A percentile compares a stretch with the other conserved stretches of the same genome.
Conservation (phyloP, 2,797 vertebrate species). For the Gastrophryne carolinensis region DNA sequence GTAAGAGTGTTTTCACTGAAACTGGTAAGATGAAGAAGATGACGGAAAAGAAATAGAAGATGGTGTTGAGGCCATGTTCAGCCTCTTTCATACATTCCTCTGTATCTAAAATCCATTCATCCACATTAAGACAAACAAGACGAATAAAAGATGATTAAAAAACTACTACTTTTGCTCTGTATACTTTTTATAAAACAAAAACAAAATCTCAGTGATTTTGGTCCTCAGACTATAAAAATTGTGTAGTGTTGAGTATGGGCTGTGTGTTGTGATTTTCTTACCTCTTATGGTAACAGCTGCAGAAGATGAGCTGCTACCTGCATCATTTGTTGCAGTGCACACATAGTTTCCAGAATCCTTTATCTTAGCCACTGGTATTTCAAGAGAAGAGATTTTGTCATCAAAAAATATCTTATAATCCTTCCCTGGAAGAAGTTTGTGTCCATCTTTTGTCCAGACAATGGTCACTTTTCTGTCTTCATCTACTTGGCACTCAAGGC, state of each 20-base stretch:
- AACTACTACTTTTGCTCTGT: background rate
- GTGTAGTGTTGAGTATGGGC: background rate
- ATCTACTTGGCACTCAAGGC: constrained; percentile 91
- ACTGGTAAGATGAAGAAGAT: background rate
- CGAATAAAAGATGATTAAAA: background rate
- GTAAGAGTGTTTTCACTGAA: constrained; percentile 2
- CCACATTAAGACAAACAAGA: background rate
- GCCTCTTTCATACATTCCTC: background rate
- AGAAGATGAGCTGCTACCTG: constrained; percentile 87
- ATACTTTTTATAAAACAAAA: background rate
- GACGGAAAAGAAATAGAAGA: too few relatives aligned
- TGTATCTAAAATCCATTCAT: background rate
- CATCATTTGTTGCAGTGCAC: constrained; percentile 91
- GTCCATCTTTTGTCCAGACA: constrained; percentile 90
- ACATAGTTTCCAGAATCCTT: constrained; percentile 93
- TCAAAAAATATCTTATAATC: constrained; percentile 94
- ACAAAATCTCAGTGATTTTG: background rate
- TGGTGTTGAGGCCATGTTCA: background rate
- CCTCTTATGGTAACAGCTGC: constrained; percentile 85
- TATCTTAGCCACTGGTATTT: constrained; percentile 89
- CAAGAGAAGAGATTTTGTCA: constrained; percentile 91
- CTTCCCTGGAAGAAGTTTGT: constrained; percentile 89
- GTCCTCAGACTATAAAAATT: background rate
- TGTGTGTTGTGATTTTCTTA: constrained; percentile 72
- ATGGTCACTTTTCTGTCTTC: constrained; percentile 92